Base-by-base conservation (phyloP, 2,113 vertebrate species). In the cat (Felis catus) region DNA sequence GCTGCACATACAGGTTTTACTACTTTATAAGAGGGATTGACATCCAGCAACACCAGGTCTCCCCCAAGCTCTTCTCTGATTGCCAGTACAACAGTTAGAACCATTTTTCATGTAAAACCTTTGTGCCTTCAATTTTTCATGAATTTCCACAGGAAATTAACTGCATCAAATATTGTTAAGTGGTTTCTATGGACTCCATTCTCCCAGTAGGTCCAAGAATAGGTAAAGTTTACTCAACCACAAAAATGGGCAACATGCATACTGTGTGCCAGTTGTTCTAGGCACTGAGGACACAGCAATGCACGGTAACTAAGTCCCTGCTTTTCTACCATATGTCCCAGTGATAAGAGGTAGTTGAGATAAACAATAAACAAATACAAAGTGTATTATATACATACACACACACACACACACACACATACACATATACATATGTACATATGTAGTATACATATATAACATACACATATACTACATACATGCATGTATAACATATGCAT, bases 1-100 rank as follows among this genome's bases (percentile, higher is more conserved):
- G 12, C 53, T 12, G 1, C 18, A 0, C 0, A 0, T 7, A n/a
- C 14, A 39, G 19, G 4, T 5, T 36, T 68, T 53, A 18, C 27
- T 15, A 5, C 10, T 45, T 21, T 63, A 7, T 31, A 36, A 39
- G 7, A 51, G 13, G 21, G 15, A 6, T 0, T 36, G 36, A n/a
- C 53, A 14, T 33, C 21, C 45, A 36, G n/a, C 68, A 95, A 31
- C 1, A 2, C 4, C 7, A 1, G 6, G 7, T 2, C 23, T 33
- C 33, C 83, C 19, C n/a, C 41, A 19, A 82, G 10, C 31, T 10
- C 21, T 31, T 73, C 11, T 10, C 25, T 25, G 36, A 39, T 23
- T 18, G n/a, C 41, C 45, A 41, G n/a, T 16, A 8, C 48, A 51
- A 12, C 11, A 81, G 27, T 19, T 4, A 51, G 51, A 58, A 16